These are phyloP conservation scores for Argyrosomus regius DNA, from an alignment of 2,797 vertebrate genomes.

Conservation along the genomic window DNA sequence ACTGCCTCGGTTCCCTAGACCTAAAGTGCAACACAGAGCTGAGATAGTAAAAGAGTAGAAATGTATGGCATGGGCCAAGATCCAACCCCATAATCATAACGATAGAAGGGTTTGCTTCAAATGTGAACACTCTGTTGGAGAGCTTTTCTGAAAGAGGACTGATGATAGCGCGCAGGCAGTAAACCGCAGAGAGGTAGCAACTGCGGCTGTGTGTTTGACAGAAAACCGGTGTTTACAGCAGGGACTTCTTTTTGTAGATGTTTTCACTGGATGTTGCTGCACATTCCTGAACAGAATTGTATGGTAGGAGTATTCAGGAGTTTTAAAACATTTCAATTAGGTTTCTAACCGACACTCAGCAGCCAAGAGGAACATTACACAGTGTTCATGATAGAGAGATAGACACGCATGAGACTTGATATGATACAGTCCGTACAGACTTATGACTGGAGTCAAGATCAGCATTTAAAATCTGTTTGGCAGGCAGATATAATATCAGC, in stretches of 20 bases:
- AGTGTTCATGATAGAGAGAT: not conserved
- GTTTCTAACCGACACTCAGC: not conserved
- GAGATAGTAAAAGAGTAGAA: constrained; percentile 38
- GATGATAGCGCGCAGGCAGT: constrained; percentile 36
- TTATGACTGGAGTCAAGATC: not conserved
- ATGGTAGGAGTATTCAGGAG: not conserved
- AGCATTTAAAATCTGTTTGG: not conserved
- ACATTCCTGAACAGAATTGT: constrained; percentile 37
- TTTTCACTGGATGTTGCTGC: constrained; percentile 39
- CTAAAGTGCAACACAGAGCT: not conserved
- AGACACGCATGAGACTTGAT: not conserved
- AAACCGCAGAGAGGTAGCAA: constrained; percentile 42
- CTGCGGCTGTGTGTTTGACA: constrained; percentile 6
- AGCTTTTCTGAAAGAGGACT: constrained; percentile 25
- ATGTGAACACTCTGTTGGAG: constrained; percentile 36
- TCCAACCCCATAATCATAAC: constrained; percentile 63
- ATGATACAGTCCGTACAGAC: not conserved
- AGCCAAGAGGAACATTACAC: constrained; percentile 8
- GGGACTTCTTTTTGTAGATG: constrained; percentile 40
- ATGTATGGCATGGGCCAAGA: not conserved
- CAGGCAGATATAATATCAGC: not conserved
- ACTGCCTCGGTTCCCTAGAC: constrained; percentile 49
- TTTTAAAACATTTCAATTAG: constrained; percentile 14
- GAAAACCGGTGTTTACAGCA: constrained; percentile 52
- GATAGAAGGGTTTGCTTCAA: constrained; percentile 55